phyloP scores from a whole-genome alignment of 2,888 invertebrate species.

The Apodemia mormo region DNA sequence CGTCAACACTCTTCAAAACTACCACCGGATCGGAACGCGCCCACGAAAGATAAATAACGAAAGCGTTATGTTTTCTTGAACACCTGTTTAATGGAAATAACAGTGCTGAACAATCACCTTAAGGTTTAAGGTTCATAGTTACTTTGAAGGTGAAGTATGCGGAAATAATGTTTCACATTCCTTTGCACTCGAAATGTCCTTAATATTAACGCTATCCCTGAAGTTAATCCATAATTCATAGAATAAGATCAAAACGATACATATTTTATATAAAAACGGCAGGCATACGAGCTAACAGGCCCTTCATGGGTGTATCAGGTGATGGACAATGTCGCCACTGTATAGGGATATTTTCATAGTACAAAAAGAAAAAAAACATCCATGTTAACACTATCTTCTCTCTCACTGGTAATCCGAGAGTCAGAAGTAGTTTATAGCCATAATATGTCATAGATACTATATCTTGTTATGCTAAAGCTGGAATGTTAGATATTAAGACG shows the following conservation, averaged over 20 bases:
- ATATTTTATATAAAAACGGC: neutral
- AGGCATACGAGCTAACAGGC: neutral
- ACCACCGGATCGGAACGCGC: no score
- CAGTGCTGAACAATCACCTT: neutral
- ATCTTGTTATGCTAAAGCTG: no score
- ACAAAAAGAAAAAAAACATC: neutral
- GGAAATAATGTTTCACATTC: slow-evolving; percentile 6
- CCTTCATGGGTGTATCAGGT: neutral
- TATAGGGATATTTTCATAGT: neutral
- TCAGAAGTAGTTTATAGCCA: no score
- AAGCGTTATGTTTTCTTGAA: slow-evolving; percentile 63
- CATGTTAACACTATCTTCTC: no score
- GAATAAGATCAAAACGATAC: neutral
- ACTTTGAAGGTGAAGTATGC: slow-evolving; percentile 4
- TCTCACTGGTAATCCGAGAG: no score
- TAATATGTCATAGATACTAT: no score
- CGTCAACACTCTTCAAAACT: no score
- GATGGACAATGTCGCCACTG: neutral
- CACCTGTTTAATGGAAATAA: neutral
- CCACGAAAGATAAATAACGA: no score
- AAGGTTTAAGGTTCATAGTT: neutral
- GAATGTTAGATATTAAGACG: no score
- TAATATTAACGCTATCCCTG: neutral
- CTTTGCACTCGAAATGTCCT: neutral
- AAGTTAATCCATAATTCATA: neutral